phyloP scores from a whole-genome alignment of 1,140 invertebrate species.

The Mizuhopecten yessoensis region DNA sequence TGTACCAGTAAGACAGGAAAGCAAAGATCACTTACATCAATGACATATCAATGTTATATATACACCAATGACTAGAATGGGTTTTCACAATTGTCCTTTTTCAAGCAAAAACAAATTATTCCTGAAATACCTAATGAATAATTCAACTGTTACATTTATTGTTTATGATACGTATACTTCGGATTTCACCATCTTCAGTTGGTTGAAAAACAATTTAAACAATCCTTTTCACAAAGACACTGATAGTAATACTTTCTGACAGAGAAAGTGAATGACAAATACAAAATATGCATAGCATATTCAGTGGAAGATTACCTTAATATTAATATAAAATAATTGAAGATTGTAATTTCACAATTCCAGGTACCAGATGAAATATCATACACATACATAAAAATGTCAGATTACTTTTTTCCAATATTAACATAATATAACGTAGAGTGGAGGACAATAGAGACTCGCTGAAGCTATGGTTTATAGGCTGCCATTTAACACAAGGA shows the following conservation, averaged over 20 bases:
- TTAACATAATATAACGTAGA: neutral
- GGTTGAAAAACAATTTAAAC: neutral
- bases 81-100: neutral
- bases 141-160: too few relatives aligned
- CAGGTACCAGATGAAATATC: neutral
- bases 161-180: too few relatives aligned
- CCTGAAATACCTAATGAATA: neutral
- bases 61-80: neutral
- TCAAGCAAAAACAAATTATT: neutral
- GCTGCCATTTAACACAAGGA: slow-evolving; percentile 31
- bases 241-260: neutral
- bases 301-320: neutral
- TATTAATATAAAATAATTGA: too few relatives aligned
- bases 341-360: too few relatives aligned
- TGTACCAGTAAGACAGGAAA: neutral
- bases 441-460: neutral
- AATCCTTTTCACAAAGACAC: neutral
- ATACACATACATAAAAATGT: neutral
- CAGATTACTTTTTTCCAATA: neutral
- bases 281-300: neutral
- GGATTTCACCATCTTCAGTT: neutral
- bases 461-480: neutral
- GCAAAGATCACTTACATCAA: neutral
- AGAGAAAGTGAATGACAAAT: neutral
- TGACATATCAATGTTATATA: too few relatives aligned